Evolutionary conservation across 2,113 vertebrate species (phyloP), one percentile per base, ranked within the genome.

Genomic region (Merops nubicus): DNA sequence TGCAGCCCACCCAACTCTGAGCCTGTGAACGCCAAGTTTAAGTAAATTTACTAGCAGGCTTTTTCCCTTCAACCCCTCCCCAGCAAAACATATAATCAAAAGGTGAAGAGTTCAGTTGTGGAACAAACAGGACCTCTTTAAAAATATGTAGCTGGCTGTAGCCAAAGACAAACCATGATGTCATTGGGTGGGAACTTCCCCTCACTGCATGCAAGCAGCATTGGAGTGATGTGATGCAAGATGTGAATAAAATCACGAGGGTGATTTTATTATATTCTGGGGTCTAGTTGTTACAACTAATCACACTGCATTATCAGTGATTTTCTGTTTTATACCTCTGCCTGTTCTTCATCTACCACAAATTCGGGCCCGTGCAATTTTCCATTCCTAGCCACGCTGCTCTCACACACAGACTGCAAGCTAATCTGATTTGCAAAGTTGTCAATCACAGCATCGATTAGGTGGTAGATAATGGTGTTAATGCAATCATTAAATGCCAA

Each of bases 111-210:
- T 96, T 97, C 96, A 96, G 62, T 86, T 81, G 54, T 38, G 93
- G 92, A 95, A 96, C 95, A 96, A 97, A 97, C 93, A 96, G 73
- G 64, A 91, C 88, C 84, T 90, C 93, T 96, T 96, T 84, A 95
- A 93, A 97, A 96, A 93, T 67, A 83, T 78, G 80, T 63, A 60
- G 83, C 86, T 89, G 84, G 80, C 89, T 60, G 60, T 56, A 72
- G 95, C 93, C 95, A 94, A 92, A 97, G 94, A 96, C 93, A 96
- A 92, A 93, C 93, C 65, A 93, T 97, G 96, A 96, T 96, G 96
- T 97, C 89, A 97, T 87, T 96, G 96, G 96, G 96, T 96, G 96
- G 95, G 95, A 96, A 96, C 96, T 97, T 97, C 96, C 96, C 84
- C 68, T 96, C 64, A 14, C 95, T 93, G 93, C 72, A 82, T 17